Percentiles rank a stretch among this genome's conserved stretches.
Conservation (phyloP, 2,797 vertebrate genomes). For the Lepilemur ruficaudatus region DNA sequence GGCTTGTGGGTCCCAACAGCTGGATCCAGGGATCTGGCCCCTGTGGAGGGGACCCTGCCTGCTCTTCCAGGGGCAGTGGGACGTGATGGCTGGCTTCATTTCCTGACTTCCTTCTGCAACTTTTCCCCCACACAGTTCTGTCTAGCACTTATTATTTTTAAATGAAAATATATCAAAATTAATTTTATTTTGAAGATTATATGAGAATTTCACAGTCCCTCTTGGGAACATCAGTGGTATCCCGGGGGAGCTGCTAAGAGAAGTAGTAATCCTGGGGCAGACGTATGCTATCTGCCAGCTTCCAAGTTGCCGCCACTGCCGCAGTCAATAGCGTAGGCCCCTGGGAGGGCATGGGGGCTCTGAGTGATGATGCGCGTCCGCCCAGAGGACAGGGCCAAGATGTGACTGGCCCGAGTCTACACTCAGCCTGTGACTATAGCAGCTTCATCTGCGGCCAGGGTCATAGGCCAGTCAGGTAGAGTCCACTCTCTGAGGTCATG, state of each 20-base stretch:
- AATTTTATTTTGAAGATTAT: slow-evolving; percentile 67
- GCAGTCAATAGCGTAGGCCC: background rate
- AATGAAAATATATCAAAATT: slow-evolving; percentile 61
- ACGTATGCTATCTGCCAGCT: slow-evolving; percentile 43
- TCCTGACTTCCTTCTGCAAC: background rate
- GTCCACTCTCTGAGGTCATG: background rate
- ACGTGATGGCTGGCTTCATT: background rate
- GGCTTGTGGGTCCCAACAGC: rapidly evolving
- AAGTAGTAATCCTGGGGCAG: slow-evolving; percentile 29
- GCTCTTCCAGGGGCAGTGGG: background rate
- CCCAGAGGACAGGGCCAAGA: background rate
- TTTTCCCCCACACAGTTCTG: background rate
- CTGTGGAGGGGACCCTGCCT: rapidly evolving
- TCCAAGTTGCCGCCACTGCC: background rate
- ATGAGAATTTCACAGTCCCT: slow-evolving; percentile 58
- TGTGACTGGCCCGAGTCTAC: background rate
- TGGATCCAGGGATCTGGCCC: background rate
- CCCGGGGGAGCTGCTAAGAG: background rate
- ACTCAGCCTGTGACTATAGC: background rate
- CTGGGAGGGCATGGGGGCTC: too few species aligned
- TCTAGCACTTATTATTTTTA: slow-evolving; percentile 73
- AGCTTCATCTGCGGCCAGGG: background rate
- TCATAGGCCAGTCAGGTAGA: background rate
- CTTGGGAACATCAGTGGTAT: slow-evolving; percentile 12
- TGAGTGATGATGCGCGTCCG: too few species aligned